A percentile compares a stretch with the other conserved stretches of the same genome.
These are phyloP conservation scores for Oxytorus armatus DNA, from an alignment of 2,888 invertebrate species.

Conservation along the genomic window DNA sequence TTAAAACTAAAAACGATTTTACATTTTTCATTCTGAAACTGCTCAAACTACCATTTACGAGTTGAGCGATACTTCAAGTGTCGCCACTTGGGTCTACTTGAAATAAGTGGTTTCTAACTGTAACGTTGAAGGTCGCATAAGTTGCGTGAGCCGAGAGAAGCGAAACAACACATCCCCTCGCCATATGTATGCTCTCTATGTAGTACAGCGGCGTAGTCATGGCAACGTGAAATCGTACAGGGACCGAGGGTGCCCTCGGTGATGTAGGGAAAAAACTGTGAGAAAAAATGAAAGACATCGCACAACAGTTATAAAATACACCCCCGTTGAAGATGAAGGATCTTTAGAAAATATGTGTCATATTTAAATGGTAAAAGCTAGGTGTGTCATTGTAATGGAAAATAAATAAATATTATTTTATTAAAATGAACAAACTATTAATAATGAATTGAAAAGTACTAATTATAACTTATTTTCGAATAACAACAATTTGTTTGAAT, in stretches of 20 bases:
- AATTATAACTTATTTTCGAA: no score
- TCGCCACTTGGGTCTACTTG: conserved; percentile 8
- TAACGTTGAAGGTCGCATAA: conserved; percentile 45
- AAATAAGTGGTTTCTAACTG: conserved; percentile 22
- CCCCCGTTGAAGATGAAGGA: background rate
- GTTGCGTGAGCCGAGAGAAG: conserved; percentile 28
- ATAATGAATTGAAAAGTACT: background rate
- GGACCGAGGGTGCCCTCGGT: conserved; percentile 8
- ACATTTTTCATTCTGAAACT: background rate
- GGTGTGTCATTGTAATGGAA: background rate
- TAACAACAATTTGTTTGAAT: no score
- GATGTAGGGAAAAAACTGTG: background rate
- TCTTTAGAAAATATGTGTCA: background rate
- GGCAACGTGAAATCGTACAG: conserved; percentile 33
- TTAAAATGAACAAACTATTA: background rate
- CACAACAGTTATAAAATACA: conserved; percentile 17
- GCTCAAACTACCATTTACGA: background rate
- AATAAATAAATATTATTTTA: conserved; percentile 1
- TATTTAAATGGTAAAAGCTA: no score
- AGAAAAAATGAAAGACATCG: conserved; percentile 26
- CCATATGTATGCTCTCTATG: conserved; percentile 10
- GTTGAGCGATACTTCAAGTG: background rate
- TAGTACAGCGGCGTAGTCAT: conserved; percentile 38
- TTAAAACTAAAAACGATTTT: background rate
- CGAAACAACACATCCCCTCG: conserved; percentile 19